Evolutionary conservation across 2,888 invertebrate species (phyloP), one percentile per base, ranked within the genome.

Genomic region (Pseudanteris insignis): DNA sequence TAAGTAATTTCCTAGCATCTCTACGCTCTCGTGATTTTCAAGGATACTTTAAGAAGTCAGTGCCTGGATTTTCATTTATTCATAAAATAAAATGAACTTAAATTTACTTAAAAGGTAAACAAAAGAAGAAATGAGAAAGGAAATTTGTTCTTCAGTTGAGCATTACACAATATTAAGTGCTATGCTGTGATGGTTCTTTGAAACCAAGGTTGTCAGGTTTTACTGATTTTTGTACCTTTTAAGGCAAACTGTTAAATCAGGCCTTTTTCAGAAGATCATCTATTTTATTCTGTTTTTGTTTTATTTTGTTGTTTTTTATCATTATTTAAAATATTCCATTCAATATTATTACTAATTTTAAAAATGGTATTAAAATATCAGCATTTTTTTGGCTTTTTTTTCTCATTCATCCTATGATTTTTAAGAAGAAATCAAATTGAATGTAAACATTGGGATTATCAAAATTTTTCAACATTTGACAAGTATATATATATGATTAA

Each of bases 41-140:
- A 77, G 77, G 77, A 71, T 74, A 67, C 63, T 67, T 67, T 67
- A 69, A 70, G 67, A 69, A 75, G 76, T 77, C 77, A 76, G 75
- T 64, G 76, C 57, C 72, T 75, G 71, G 63, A 65, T 62, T 64
- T 54, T 44, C 43, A 53, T 53, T 53, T 48, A 36, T 36, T 38
- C 40, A 40, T 30, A 61, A 59, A 54, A 10, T 3, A 36, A 18
- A 21, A 44, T n/a, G 9, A 48, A 48, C 7, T n/a, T 4, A 18
- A 6, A 18, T 18, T 18, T n/a, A n/a, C n/a, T n/a, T n/a, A n/a
- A n/a, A n/a, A n/a, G 18, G 26, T 26, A 26, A 26, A 41, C 18
- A 26, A 6, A 38, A 43, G 14, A 1, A 8, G 9, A 29, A 46
- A 10, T 33, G 32, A 46, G 3, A 32, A 15, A 36, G 30, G 30